Evolutionary conservation across 2,888 invertebrate species (phyloP), one percentile per base, ranked within the genome.

Genomic region (Nomada hirtipes): DNA sequence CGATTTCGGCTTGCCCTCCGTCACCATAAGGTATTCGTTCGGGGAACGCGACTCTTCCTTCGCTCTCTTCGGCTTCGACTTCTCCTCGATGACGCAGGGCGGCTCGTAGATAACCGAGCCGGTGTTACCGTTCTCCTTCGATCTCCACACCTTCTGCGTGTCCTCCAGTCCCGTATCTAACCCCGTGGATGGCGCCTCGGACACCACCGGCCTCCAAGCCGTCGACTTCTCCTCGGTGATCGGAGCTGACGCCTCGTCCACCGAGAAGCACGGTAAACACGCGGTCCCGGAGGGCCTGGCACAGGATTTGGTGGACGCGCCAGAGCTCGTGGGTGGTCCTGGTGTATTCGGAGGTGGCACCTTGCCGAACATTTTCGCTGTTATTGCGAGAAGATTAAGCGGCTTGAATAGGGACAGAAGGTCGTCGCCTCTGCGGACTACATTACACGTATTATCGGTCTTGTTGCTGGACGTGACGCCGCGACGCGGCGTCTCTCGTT

Each of bases 351-450:
- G 89, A 55, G 91, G 83, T 63, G 93, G 91, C 78, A 92, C 89
- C 83, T 92, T 92, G 77, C 92, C 93, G 80, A 93, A 92, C 93
- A 93, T 92, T 67, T 82, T 89, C 84, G 71, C 84, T 76, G 86
- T 79, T 86, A 85, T 86, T 79, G 76, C 72, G 74, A 67, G 55
- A n/a, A 70, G 61, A 55, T 69, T 23, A 68, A 59, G 36, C 75
- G 55, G 82, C 60, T 77, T 60, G 74, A 53, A 59, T 53, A 76
- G 80, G 50, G 69, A 70, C 70, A 64, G 70, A 69, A 36, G 23
- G 50, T 42, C 69, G 50, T 52, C 79, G 44, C 61, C 70, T 26
- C 52, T 42, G 78, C 52, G 67, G 59, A 68, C 68, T 47, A 79
- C 84, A 85, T 88, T 52, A 80, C 81, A 76, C 80, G 68, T 52